These are phyloP conservation scores for Chlorodrepanis virens DNA, from an alignment of 2,113 vertebrate species.

Conservation along the genomic window DNA sequence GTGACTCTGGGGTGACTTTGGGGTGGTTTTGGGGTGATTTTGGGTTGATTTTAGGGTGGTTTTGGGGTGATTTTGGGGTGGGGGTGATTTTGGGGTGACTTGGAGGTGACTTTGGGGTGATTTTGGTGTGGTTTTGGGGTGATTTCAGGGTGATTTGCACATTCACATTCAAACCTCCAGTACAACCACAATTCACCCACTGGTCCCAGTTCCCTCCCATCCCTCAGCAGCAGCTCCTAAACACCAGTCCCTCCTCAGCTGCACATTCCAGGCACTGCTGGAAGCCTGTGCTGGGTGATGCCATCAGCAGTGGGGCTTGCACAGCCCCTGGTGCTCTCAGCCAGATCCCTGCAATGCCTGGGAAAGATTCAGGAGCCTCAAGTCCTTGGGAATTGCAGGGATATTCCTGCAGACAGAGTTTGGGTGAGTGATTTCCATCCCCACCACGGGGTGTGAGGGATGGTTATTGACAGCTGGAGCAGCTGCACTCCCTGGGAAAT, in stretches of 20 bases:
- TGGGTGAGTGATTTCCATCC: neutral
- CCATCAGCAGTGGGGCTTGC: neutral
- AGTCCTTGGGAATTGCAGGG: neutral
- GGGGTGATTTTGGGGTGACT: neutral
- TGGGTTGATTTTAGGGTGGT: too few species aligned
- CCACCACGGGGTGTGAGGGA: neutral
- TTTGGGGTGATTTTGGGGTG: neutral
- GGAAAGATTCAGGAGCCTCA: neutral
- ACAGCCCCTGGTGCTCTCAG: neutral
- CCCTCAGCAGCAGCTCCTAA: neutral
- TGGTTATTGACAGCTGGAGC: conserved; percentile 11
- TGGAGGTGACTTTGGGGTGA: neutral
- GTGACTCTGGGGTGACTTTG: neutral
- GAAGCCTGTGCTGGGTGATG: fast-evolving
- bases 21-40: too few species aligned
- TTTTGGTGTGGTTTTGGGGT: neutral
- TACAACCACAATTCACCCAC: neutral
- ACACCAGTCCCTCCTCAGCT: neutral
- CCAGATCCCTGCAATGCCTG: neutral
- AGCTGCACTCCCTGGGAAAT: neutral
- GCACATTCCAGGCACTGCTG: neutral
- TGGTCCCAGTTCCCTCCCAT: neutral
- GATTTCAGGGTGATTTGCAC: neutral
- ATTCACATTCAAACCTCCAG: neutral
- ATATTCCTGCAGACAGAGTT: neutral